Conservation (phyloP, 2,113 vertebrate genomes). For the Donacobius atricapilla region DNA sequence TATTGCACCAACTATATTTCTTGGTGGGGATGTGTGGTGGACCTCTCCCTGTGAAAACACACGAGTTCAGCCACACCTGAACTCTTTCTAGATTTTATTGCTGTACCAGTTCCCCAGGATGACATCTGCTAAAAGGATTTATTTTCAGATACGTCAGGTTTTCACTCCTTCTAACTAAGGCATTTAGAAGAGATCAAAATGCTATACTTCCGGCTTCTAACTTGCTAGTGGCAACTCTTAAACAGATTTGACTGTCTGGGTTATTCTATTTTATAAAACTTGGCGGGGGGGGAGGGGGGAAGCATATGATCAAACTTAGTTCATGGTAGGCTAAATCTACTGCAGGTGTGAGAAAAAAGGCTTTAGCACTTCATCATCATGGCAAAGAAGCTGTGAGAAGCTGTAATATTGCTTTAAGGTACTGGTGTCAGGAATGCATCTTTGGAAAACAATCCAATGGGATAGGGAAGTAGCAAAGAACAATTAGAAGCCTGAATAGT, state of each 20-base stretch:
- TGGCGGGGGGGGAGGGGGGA: neutral
- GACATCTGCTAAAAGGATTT: neutral
- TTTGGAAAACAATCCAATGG: neutral
- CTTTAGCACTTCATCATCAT: neutral
- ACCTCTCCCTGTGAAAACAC: neutral
- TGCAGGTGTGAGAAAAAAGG: neutral
- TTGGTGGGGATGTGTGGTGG: neutral
- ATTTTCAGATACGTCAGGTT: neutral
- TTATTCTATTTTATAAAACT: neutral
- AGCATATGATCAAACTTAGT: neutral
- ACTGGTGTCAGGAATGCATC: neutral
- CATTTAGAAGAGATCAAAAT: neutral
- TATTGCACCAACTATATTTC: neutral
- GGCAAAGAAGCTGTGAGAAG: neutral
- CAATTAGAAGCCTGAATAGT: neutral
- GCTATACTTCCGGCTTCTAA: neutral
- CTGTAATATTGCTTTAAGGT: neutral
- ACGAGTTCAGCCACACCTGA: neutral
- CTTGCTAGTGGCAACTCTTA: neutral
- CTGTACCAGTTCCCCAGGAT: neutral
- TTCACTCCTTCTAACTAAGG: neutral
- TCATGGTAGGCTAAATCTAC: neutral
- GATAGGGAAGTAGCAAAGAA: neutral
- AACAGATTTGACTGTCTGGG: neutral
- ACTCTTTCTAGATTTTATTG: neutral